Conservation (phyloP, 2,113 vertebrate species). For the Ageneiosus marmoratus region DNA sequence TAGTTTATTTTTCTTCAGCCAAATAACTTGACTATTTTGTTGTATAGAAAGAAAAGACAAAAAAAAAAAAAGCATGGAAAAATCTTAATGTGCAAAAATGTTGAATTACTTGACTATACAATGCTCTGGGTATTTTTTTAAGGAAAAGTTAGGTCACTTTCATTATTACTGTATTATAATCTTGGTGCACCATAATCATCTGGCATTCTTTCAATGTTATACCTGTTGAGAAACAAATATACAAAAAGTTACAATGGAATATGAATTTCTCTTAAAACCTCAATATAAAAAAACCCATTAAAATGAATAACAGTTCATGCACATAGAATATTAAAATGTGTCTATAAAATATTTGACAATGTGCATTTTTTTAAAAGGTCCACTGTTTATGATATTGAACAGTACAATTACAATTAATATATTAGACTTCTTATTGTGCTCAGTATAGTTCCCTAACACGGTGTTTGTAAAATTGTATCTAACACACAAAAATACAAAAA, state of each 20-base stretch:
- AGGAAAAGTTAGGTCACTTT: constrained; percentile 5
- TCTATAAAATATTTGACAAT: not conserved
- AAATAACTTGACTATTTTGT: not conserved
- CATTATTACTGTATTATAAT: constrained; percentile 71
- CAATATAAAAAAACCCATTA: too few species aligned
- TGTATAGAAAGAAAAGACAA: not conserved
- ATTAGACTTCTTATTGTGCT: not conserved
- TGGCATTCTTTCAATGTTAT: constrained; percentile 97
- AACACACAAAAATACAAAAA: too few species aligned
- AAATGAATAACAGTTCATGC: not conserved
- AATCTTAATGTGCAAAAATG: constrained; percentile 7
- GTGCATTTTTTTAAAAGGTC: not conserved
- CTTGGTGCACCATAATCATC: constrained; percentile 97
- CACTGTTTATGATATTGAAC: not conserved
- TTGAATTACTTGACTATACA: not conserved
- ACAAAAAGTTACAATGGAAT: not conserved
- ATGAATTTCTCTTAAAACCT: not conserved
- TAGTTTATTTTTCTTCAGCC: not conserved
- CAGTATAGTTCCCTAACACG: not conserved
- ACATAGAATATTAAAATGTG: not conserved
- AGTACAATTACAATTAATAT: not conserved
- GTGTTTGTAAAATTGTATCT: not conserved
- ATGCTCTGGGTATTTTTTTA: not conserved
- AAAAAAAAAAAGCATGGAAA: not conserved
- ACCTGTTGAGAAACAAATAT: constrained; percentile 71